Evolutionary conservation across 2,797 vertebrate genomes (phyloP).

Genomic region (Acrocephalus scirpaceus): DNA sequence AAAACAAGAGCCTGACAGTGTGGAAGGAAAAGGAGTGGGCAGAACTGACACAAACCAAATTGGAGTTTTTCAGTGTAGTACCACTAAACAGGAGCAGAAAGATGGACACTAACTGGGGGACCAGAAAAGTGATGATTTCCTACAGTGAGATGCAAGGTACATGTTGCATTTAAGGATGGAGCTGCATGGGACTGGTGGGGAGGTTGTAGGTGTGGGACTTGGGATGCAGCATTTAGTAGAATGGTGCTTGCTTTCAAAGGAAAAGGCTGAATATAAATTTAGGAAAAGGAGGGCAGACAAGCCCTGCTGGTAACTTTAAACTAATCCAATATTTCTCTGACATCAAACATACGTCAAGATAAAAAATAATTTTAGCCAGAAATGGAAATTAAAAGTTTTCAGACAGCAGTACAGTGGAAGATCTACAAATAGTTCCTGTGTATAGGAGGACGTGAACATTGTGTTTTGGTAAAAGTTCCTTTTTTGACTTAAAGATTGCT

Average conservation of each 20-base stretch:
- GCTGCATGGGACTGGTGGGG: not conserved
- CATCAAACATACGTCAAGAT: accelerated
- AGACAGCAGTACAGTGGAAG: not conserved
- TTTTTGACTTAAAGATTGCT: not conserved
- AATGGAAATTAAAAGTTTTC: not conserved
- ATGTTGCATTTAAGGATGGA: not conserved
- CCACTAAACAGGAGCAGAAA: not conserved
- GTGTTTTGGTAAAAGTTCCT: not conserved
- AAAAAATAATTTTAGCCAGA: not conserved
- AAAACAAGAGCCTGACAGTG: not conserved
- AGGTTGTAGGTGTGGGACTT: not conserved
- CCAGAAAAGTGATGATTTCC: not conserved
- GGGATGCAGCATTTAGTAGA: not conserved
- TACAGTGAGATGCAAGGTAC: accelerated
- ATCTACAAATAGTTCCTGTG: not conserved
- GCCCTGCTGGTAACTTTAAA: not conserved
- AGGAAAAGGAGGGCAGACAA: not conserved
- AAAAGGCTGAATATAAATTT: not conserved
- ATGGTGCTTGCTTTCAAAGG: not conserved
- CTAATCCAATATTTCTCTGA: not conserved
- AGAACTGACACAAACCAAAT: not conserved
- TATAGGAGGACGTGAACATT: not conserved
- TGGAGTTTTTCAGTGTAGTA: not conserved
- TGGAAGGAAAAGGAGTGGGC: not conserved
- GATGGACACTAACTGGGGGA: not conserved